phyloP scores from a whole-genome alignment of 2,888 invertebrate species.

The Dione vanillae region DNA sequence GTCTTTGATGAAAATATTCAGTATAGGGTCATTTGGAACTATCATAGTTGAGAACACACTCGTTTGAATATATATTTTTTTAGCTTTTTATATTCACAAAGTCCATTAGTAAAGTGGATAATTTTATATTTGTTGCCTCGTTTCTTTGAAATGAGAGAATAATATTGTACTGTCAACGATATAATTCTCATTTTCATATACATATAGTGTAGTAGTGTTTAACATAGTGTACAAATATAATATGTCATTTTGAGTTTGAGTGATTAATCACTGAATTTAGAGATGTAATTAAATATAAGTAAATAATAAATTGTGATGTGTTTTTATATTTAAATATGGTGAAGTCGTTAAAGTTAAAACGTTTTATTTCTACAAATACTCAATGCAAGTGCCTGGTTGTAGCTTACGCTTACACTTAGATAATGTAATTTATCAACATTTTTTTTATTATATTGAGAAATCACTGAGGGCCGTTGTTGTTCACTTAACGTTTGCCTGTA shows the following conservation, averaged over 20 bases:
- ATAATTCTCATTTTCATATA: background rate
- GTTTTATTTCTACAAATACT: too few species aligned
- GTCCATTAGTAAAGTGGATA: constrained; percentile 22
- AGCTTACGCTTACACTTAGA: too few species aligned
- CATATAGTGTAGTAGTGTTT: background rate
- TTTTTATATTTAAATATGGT: too few species aligned
- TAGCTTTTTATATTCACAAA: constrained; percentile 8
- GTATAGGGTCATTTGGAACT: constrained; percentile 14
- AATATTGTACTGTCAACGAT: constrained; percentile 4
- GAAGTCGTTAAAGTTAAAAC: too few species aligned
- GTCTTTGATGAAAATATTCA: constrained; percentile 22
- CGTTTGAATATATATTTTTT: constrained; percentile 18
- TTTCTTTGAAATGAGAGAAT: background rate
- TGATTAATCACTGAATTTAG: too few species aligned
- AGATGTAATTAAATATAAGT: too few species aligned
- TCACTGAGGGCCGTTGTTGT: too few species aligned
- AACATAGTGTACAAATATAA: background rate
- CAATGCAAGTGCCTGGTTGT: too few species aligned
- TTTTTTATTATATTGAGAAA: too few species aligned
- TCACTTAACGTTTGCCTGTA: too few species aligned
- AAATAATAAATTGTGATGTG: too few species aligned
- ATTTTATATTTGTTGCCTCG: background rate
- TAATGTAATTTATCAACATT: too few species aligned
- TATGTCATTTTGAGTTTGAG: background rate
- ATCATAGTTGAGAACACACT: background rate